These are phyloP conservation scores for Myotis myotis DNA, from an alignment of 2,797 vertebrate species.

Conservation along the genomic window DNA sequence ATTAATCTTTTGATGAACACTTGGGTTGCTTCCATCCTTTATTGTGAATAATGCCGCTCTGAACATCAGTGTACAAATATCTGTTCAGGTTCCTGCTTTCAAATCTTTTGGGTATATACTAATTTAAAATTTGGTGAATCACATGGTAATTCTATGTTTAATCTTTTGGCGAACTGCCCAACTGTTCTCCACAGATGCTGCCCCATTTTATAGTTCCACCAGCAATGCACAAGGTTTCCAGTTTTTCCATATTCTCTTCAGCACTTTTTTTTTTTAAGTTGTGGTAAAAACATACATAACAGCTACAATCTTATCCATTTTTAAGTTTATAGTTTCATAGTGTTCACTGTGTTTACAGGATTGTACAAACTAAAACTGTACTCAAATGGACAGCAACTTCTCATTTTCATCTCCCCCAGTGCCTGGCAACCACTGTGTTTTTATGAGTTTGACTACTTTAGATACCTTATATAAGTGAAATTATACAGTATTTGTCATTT, in stretches of 20 bases:
- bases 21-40: background rate
- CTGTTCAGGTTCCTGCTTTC: background rate
- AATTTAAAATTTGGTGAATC: background rate
- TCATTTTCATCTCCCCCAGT: background rate
- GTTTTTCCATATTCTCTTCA: background rate
- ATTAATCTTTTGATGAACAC: background rate
- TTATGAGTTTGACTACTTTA: background rate
- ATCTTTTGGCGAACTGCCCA: background rate
- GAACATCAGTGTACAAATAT: background rate
- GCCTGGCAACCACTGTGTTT: background rate
- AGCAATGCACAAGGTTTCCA: background rate
- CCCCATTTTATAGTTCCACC: background rate
- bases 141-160: background rate
- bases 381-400: background rate
- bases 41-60: constrained; percentile 4
- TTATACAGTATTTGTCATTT: background rate
- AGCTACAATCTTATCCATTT: background rate
- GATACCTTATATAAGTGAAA: background rate
- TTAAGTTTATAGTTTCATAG: background rate
- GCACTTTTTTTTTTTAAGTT: background rate
- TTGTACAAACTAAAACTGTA: background rate
- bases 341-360: background rate
- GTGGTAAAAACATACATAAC: background rate
- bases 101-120: background rate
- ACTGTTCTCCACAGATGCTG: background rate